phyloP scores from a whole-genome alignment of 2,888 invertebrate genomes.

The Stictocephala bisonia region DNA sequence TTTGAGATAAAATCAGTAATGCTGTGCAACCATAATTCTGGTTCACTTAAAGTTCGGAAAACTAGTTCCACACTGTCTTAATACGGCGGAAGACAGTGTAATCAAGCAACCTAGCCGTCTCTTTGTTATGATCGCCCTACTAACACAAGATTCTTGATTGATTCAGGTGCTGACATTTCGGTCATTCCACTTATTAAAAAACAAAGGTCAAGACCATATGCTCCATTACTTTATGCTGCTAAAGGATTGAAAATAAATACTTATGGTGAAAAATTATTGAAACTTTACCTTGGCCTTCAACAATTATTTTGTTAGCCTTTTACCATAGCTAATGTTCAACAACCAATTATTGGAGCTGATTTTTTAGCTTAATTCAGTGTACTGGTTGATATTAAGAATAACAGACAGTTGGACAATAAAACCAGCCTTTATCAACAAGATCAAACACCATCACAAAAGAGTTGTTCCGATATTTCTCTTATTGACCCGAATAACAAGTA shows the following conservation, averaged over 20 bases:
- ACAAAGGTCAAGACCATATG: background rate
- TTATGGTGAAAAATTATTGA: slow-evolving; percentile 40
- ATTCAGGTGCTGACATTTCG: too few species aligned
- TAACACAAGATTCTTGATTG: too few species aligned
- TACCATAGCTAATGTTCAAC: slow-evolving; percentile 48
- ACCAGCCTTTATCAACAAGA: background rate
- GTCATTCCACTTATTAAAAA: too few species aligned
- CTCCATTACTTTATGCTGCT: slow-evolving; percentile 46
- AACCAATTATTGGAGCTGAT: slow-evolving; percentile 50
- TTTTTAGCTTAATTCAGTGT: slow-evolving; percentile 42
- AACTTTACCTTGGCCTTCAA: slow-evolving; percentile 47
- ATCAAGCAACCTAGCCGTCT: slow-evolving; percentile 10
- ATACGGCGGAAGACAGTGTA: slow-evolving; percentile 33
- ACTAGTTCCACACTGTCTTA: slow-evolving; percentile 42
- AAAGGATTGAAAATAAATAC: slow-evolving; percentile 47
- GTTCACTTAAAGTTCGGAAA: slow-evolving; percentile 16
- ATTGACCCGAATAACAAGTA: background rate
- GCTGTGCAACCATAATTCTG: slow-evolving; percentile 39
- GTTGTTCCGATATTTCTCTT: background rate
- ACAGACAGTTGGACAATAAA: slow-evolving; percentile 37
- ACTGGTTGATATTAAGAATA: slow-evolving; percentile 41
- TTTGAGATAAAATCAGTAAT: slow-evolving; percentile 14
- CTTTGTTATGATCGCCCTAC: slow-evolving; percentile 19
- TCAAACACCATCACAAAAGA: background rate
- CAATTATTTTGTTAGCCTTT: slow-evolving; percentile 48